Percentiles rank a stretch among this genome's conserved stretches.
Conservation (phyloP, 2,888 invertebrate species). For the Clanis bilineata region DNA sequence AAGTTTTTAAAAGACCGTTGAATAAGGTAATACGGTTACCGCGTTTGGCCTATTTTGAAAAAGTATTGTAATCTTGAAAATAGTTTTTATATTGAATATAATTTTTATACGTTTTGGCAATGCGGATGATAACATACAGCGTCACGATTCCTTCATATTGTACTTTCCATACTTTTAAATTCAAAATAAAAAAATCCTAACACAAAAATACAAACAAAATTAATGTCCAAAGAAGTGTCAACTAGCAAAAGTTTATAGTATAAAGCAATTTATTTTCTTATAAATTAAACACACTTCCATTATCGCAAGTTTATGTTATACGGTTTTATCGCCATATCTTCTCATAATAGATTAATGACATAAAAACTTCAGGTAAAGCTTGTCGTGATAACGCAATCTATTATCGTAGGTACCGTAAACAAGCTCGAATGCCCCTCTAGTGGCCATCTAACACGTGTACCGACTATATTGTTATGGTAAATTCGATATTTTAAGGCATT, state of each 20-base stretch:
- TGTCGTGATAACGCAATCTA: constrained; percentile 39
- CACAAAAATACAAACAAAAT: too few relatives aligned
- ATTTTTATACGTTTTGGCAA: background rate
- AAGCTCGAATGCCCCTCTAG: constrained; percentile 61
- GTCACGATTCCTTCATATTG: too few relatives aligned
- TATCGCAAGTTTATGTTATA: constrained; percentile 22
- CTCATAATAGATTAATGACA: constrained; percentile 1
- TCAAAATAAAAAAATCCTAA: background rate
- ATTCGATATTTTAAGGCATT: background rate
- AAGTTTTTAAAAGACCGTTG: constrained; percentile 78
- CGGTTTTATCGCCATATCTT: constrained; percentile 3
- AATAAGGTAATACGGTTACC: constrained; percentile 59
- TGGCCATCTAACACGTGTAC: constrained; percentile 78
- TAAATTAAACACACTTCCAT: constrained; percentile 17
- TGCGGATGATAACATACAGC: background rate
- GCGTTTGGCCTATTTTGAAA: constrained; percentile 8
- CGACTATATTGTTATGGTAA: constrained; percentile 18
- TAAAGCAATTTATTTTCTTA: background rate
- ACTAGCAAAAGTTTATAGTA: too few relatives aligned
- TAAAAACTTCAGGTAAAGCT: constrained; percentile 8
- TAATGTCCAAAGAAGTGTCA: too few relatives aligned
- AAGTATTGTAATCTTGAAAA: background rate
- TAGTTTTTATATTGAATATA: background rate
- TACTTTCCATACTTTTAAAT: background rate
- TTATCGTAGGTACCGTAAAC: constrained; percentile 60